Evolutionary conservation across 2,797 vertebrate species (phyloP), one percentile per base, ranked within the genome.

Genomic region (Paramormyrops hopkinsi): DNA sequence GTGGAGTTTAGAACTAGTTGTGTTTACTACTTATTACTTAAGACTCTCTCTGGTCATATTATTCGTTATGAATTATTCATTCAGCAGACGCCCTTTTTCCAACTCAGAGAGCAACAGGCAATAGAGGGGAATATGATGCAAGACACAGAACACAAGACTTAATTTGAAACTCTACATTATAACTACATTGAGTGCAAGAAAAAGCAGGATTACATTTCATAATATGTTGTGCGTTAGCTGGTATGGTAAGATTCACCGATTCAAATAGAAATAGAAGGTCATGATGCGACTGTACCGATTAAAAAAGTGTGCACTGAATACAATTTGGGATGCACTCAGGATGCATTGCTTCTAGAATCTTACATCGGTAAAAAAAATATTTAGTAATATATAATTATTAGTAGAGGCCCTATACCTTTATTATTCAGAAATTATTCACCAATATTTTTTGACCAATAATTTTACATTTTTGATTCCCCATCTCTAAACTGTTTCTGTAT

Each of bases 11-110:
- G 85, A 54, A 53, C 54, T 46, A 53, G 51, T 87, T 59, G 44
- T 65, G 86, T 88, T 88, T 88, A 88, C 59, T 88, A 56, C 56
- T 54, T 65, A 46, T 62, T 88, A 62, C 54, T 88, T 25, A 41
- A 12, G 37, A 86, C 48, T 56, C 84, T 86, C 84, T 86, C 48
- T 86, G 22, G 84, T 54, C 84, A 9, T 37, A 86, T 62, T 62
- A 62, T 46, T 88, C 50, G 4, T 46, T 12, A 88, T 62, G 33
- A 53, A 88, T 88, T 62, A 87, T 87, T 65, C 53, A 88, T 65
- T 22, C 33, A 11, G 37, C n/a, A 56, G 25, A 19, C 54, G 9
- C 6, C 17, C 29, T 25, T 87, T 62, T 62, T 62, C 54, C 41
- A 48, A 65, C 86, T 65, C 59, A 3, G 53, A 87, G 12, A 37